Base-by-base conservation (phyloP, 2,888 invertebrate genomes). In the Clostera curtula region DNA sequence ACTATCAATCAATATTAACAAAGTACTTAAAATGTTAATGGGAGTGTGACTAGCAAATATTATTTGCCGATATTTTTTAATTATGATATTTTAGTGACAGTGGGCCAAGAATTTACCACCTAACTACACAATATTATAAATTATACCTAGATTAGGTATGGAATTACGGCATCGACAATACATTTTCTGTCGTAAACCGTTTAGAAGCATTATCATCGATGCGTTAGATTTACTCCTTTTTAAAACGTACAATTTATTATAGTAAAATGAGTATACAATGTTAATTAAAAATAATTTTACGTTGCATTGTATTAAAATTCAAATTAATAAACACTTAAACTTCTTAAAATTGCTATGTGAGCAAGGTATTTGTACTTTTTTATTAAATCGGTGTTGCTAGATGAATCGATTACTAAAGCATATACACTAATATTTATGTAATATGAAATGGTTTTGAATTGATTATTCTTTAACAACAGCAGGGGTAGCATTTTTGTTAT, bases 291-390 rank as follows among this genome's bases (percentile, higher is more conserved):
- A 54, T 56, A 55, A 56, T 45, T 40, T 59, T 53, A 54, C 53
- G 49, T 61, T 62, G 55, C 53, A 48, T 54, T 54, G 56, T 48
- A 43, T 51, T 55, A 50, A 49, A 55, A 51, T 50, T 60, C 61
- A 12, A 15, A 5, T 56, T 63, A 62, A 66, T 49, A 60, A 50
- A 65, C 59, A 56, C 65, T 62, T 62, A 66, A 49, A 60, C 52
- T 48, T 50, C 70, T 67, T 74, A 73, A 62, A 64, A 63, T 64
- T 70, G 76, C 74, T 74, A 75, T 67, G 45, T 80, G 80, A 82
- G 82, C 82, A 80, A 75, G 57, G 56, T 60, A 67, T 82, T 80
- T 82, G 80, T 82, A 82, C 82, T 80, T 75, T 80, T 71, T 64
- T 49, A 53, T 41, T 47, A 54, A 60, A 55, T 54, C 56, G 57